Evolutionary conservation across 2,888 invertebrate genomes (phyloP).

Genomic region (Danaus chrysippus): DNA sequence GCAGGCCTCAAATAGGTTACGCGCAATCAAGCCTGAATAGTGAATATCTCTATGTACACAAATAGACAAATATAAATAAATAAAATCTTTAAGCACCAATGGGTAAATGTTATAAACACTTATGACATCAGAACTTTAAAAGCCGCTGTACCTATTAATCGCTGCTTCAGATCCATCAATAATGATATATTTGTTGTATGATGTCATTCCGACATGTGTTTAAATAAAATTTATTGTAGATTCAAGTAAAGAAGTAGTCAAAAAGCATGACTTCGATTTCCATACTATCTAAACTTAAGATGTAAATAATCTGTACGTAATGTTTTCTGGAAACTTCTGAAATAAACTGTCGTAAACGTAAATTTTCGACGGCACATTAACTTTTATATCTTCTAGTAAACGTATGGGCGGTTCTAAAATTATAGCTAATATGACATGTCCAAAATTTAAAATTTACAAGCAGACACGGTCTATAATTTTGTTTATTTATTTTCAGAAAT

Average conservation of each 20-base stretch:
- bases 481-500: constrained; percentile 89
- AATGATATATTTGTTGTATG: constrained; percentile 43
- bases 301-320: constrained; percentile 17
- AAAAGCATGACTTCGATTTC: constrained; percentile 6
- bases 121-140: constrained; percentile 44
- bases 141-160: constrained; percentile 42
- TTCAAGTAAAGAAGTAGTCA: constrained; percentile 6
- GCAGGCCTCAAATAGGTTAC: no score
- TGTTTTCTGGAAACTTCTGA: constrained; percentile 28
- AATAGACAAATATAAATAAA: background rate
- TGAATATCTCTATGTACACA: no score
- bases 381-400: constrained; percentile 54
- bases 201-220: constrained; percentile 45
- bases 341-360: constrained; percentile 34
- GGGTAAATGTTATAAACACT: constrained; percentile 24
- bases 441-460: constrained; percentile 51
- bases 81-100: constrained; percentile 8
- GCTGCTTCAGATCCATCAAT: constrained; percentile 48
- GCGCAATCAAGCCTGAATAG: no score
- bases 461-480: constrained; percentile 42
- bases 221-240: constrained; percentile 12
- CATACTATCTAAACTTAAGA: constrained; percentile 13
- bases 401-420: constrained; percentile 54
- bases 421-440: constrained; percentile 53
- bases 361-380: constrained; percentile 49